Evolutionary conservation across 2,113 vertebrate species (phyloP), one percentile per base, ranked within the genome.

Genomic region (Heliornis fulica): DNA sequence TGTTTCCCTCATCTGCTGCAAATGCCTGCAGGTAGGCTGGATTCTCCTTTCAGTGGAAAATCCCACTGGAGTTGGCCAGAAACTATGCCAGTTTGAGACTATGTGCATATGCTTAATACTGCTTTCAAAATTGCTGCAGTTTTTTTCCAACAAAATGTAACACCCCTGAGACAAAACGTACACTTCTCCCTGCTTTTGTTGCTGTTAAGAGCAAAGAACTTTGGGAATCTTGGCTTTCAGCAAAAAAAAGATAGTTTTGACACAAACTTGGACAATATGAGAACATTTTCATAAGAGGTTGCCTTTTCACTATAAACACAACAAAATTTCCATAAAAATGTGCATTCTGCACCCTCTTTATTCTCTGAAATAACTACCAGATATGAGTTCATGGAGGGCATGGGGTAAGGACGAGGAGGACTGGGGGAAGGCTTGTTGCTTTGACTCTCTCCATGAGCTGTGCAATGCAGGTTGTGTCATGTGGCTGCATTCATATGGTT

Each of bases 401-500:
- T 6, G 11, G 25, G 23, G n/a, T 34, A 75, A 89, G 29, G 29
- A 71, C 50, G 38, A 57, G 36, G 45, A 38, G 25, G 9, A 13
- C 12, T 87, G 43, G 7, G 15, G 71, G 50, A 51, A 87, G 9
- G 11, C 7, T 77, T 57, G 6, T n/a, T 0, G 0, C 36, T 82
- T 82, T 82, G 51, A 7, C 6, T 68, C 10, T 68, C 8, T 59
- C 12, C 4, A 1, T 9, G n/a, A n/a, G 12, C 18, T 22, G 1
- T n/a, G 23, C 19, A 13, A 4, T 29, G 13, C 32, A 66, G 29
- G 22, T 19, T 36, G 14, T 43, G 36, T 31, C 18, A n/a, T 31
- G 31, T 40, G 45, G 15, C 36, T 56, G 15, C 3, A 4, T 3
- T 63, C 6, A 0, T 36, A 10, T 5, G 48, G 10, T 28, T 76